Conservation (phyloP, 92 coral and sea anemone species). For the Epizoanthus stellaris region DNA sequence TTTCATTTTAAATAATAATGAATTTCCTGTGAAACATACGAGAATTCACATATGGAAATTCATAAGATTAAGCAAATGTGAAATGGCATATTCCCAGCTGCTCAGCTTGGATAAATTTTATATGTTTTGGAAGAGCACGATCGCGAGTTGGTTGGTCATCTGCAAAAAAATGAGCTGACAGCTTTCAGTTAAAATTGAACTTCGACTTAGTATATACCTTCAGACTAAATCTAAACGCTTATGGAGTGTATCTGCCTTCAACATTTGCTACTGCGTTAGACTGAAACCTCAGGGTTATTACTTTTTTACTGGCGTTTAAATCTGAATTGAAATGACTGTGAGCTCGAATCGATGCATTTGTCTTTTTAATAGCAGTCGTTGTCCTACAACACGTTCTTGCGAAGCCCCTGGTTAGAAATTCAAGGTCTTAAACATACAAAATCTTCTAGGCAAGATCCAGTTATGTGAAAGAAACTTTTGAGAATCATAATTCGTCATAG, state of each 20-base stretch:
- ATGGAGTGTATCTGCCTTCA: not conserved
- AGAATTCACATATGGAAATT: not conserved
- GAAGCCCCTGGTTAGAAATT: not conserved
- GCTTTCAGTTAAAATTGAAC: not conserved
- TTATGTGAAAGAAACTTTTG: conserved; percentile 13
- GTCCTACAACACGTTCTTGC: not conserved
- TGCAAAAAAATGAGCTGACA: not conserved
- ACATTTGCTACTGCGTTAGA: not conserved
- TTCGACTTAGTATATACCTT: not conserved
- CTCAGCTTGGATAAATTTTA: not conserved
- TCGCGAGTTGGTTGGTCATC: not conserved
- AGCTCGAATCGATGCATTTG: conserved; percentile 11
- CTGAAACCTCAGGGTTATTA: not conserved
- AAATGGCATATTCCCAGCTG: not conserved
- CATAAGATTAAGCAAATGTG: not conserved
- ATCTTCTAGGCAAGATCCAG: conserved; percentile 19
- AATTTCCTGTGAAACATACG: not conserved
- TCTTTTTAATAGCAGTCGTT: not conserved
- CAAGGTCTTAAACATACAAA: not conserved
- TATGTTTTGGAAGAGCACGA: not conserved
- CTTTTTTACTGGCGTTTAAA: not conserved
- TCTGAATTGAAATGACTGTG: not conserved
- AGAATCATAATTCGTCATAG: not conserved
- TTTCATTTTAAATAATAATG: not conserved
- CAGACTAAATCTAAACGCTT: conserved; percentile 1